phyloP scores from a whole-genome alignment of 2,113 vertebrate species.

The Felis chaus region DNA sequence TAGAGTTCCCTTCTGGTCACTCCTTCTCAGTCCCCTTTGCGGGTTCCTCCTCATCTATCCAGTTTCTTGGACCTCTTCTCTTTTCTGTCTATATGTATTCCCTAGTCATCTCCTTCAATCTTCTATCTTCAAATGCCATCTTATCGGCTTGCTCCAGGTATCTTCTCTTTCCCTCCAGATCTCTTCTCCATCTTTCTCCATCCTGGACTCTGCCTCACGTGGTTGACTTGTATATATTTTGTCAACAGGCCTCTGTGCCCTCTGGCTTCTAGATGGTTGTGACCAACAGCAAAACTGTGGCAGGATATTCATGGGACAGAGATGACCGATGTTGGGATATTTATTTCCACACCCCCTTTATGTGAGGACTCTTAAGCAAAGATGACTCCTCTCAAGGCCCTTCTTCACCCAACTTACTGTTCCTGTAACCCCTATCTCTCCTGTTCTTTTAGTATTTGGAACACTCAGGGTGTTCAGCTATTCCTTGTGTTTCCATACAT shows the following conservation, averaged over 20 bases:
- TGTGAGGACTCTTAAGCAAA: not conserved
- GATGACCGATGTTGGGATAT: not conserved
- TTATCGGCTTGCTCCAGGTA: not conserved
- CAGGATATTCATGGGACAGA: not conserved
- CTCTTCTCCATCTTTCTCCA: not conserved
- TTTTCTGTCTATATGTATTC: not conserved
- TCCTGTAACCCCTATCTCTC: not conserved
- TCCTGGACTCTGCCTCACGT: not conserved
- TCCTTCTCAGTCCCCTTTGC: not conserved
- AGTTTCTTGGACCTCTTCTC: not conserved
- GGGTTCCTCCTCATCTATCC: not conserved
- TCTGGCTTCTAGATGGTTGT: not conserved
- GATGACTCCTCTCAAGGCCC: not conserved
- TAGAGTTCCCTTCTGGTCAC: not conserved
- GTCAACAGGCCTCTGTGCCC: not conserved
- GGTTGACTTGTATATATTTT: not conserved
- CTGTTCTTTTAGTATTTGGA: not conserved
- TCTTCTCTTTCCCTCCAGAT: not conserved
- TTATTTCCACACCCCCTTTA: not conserved
- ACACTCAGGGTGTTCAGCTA: not conserved
- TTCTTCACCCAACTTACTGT: not conserved
- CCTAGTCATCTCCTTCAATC: not conserved
- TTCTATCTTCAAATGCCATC: not conserved
- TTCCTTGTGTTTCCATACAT: not conserved
- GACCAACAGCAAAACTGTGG: not conserved